phyloP scores from a whole-genome alignment of 2,113 vertebrate genomes.

The Sphyrna mokarran region DNA sequence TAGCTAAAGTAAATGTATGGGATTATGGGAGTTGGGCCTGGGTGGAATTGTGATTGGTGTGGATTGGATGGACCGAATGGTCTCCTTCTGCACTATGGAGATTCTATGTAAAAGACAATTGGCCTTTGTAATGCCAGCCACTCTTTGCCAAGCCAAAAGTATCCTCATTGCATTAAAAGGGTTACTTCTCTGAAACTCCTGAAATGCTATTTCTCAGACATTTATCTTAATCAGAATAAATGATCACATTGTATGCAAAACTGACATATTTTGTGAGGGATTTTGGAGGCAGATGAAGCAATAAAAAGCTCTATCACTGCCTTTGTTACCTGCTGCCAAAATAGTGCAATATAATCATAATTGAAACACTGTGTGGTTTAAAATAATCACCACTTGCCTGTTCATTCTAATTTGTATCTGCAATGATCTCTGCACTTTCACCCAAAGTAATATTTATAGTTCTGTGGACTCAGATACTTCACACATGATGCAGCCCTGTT shows the following conservation, averaged over 20 bases:
- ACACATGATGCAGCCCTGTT: not conserved
- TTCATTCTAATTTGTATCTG: not conserved
- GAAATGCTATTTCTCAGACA: not conserved
- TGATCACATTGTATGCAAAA: not conserved
- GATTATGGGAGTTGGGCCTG: too few relatives aligned
- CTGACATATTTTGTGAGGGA: not conserved
- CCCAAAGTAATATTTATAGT: not conserved
- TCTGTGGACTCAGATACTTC: not conserved
- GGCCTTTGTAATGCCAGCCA: not conserved
- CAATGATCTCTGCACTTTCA: not conserved
- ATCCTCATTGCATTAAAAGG: not conserved
- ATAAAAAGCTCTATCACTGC: not conserved
- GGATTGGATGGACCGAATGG: too few relatives aligned
- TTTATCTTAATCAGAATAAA: not conserved
- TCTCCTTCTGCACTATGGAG: too few relatives aligned
- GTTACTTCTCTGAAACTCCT: not conserved
- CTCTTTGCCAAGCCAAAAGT: not conserved
- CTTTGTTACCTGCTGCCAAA: not conserved
- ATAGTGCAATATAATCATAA: not conserved
- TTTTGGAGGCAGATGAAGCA: not conserved
- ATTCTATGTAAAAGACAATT: not conserved
- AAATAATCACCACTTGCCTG: not conserved
- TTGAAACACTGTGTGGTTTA: not conserved
- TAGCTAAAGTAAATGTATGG: too few relatives aligned
- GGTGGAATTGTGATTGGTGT: too few relatives aligned